Conservation (phyloP, 2,888 invertebrate genomes). For the Leptinotarsa rubiginosa region DNA sequence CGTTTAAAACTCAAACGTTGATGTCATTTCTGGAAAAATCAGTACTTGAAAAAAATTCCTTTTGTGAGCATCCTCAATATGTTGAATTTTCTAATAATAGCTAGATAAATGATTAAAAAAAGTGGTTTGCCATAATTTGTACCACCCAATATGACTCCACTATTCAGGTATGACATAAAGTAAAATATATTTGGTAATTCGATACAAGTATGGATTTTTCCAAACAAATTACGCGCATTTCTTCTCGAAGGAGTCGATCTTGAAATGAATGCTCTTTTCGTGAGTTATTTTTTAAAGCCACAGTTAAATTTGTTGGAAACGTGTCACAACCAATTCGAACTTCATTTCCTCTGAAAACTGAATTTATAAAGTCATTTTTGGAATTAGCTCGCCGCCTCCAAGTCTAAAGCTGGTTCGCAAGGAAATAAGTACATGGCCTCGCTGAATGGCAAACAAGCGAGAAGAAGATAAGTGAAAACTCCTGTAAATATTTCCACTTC, state of each 20-base stretch:
- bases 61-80: no score
- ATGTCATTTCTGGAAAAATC: no score
- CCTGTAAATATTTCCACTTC: constrained; percentile 41
- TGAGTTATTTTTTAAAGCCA: neutral
- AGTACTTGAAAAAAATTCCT: no score
- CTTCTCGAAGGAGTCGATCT: neutral
- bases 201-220: neutral
- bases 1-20: no score
- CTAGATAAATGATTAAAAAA: no score
- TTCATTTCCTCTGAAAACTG: constrained; percentile 1
- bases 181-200: no score
- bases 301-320: constrained; percentile 10
- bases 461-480: constrained; percentile 37
- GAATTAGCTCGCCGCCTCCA: constrained; percentile 3
- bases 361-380: constrained; percentile 12
- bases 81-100: no score
- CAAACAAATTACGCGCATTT: neutral
- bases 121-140: no score
- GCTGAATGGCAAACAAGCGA: constrained; percentile 39
- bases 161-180: no score
- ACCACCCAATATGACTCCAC: no score
- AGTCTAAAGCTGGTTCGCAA: constrained; percentile 19
- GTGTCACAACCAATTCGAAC: constrained; percentile 8
- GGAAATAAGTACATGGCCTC: constrained; percentile 36
- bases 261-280: neutral